Percentiles rank a stretch among this genome's conserved stretches.
phyloP scores from a whole-genome alignment of 2,888 invertebrate species.

The Caenorhabditis sp. region DNA sequence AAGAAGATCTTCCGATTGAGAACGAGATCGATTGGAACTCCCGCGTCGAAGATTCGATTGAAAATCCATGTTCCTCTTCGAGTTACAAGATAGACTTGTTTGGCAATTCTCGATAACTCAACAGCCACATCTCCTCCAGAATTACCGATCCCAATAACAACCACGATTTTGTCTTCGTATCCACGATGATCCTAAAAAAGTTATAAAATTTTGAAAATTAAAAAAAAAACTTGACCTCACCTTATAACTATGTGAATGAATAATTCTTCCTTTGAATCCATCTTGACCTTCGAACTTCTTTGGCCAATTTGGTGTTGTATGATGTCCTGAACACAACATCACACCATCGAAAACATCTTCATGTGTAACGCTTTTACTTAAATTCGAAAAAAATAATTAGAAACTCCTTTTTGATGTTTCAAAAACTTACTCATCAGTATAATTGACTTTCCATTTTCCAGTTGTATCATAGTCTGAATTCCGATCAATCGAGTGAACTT shows the following conservation, averaged over 20 bases:
- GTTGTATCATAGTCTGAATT: conserved; percentile 66
- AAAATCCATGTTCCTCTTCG: conserved; percentile 74
- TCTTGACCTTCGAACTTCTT: conserved; percentile 56
- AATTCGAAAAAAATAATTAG: too few relatives aligned
- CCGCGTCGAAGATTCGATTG: conserved; percentile 72
- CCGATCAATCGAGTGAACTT: conserved; percentile 55
- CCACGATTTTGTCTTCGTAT: conserved; percentile 71
- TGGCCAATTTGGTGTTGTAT: conserved; percentile 72
- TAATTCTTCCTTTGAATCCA: conserved; percentile 63
- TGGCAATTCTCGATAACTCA: conserved; percentile 72
- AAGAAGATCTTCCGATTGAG: conserved; percentile 49
- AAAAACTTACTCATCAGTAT: conserved; percentile 40
- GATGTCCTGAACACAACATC: conserved; percentile 74
- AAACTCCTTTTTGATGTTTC: too few relatives aligned
- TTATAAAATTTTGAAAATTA: too few relatives aligned
- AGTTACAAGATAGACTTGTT: conserved; percentile 62
- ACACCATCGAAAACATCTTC: conserved; percentile 72
- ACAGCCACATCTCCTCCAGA: conserved; percentile 74
- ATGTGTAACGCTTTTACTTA: conserved; percentile 21
- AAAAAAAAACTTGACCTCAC: too few relatives aligned
- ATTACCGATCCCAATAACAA: conserved; percentile 73
- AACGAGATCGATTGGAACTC: conserved; percentile 52
- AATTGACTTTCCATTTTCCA: conserved; percentile 70
- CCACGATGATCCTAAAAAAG: conserved; percentile 41
- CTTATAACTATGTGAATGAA: conserved; percentile 70